phyloP scores from a whole-genome alignment of 64 coral and sea anemone genomes.

The Porites lutea region DNA sequence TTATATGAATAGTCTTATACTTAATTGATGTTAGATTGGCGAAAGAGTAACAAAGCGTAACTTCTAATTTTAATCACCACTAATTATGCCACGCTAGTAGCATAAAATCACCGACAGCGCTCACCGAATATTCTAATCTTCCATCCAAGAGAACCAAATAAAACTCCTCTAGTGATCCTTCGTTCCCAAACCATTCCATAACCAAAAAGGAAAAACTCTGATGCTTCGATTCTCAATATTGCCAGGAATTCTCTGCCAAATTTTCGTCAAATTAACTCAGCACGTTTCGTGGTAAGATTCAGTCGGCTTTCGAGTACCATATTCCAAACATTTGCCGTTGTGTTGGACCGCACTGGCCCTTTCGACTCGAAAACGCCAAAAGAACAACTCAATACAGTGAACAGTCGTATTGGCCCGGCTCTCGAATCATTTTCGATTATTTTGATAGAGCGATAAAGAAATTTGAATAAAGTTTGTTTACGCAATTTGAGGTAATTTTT shows the following conservation, averaged over 20 bases:
- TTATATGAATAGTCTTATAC: too few species aligned
- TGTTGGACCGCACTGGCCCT: conserved; percentile 18
- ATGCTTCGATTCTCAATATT: background rate
- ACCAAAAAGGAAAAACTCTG: background rate
- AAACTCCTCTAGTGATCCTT: conserved; percentile 34
- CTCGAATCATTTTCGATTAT: background rate
- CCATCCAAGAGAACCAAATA: conserved; percentile 31
- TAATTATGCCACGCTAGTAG: too few species aligned
- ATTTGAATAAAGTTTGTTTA: conserved; percentile 2
- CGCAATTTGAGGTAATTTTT: conserved; percentile 15
- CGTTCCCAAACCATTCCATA: conserved; percentile 31
- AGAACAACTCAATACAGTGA: background rate
- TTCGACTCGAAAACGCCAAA: conserved; percentile 21
- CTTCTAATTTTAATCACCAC: too few species aligned
- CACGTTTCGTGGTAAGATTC: background rate
- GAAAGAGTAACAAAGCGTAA: background rate
- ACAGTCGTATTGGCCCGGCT: background rate
- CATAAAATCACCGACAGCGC: background rate
- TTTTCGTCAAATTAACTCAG: background rate
- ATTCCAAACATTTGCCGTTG: conserved; percentile 21
- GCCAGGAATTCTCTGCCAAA: background rate
- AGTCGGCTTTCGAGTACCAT: background rate
- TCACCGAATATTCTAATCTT: conserved; percentile 20
- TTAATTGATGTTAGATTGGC: background rate
- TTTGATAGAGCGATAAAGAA: background rate